These are phyloP conservation scores for Mystacornis crossleyi DNA, from an alignment of 2,113 vertebrate genomes.

Conservation along the genomic window DNA sequence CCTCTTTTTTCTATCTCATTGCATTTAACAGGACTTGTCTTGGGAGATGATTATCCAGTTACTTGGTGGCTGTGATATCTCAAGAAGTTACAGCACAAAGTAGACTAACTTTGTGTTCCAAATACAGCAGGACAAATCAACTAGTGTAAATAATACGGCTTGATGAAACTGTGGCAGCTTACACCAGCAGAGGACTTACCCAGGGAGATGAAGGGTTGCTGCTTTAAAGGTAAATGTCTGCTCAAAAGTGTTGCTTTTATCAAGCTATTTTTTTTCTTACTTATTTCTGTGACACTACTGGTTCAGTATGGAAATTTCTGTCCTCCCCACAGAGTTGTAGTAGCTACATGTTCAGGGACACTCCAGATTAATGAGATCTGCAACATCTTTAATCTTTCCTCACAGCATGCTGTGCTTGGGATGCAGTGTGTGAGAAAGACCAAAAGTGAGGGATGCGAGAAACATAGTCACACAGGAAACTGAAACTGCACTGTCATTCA, in stretches of 20 bases:
- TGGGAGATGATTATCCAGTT: background rate
- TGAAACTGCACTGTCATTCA: slow-evolving; percentile 50
- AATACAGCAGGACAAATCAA: background rate
- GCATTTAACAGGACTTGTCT: background rate
- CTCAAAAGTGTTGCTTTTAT: background rate
- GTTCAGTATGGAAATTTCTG: background rate
- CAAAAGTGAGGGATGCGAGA: background rate
- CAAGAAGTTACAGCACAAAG: background rate
- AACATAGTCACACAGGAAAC: slow-evolving; percentile 44
- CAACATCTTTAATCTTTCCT: slow-evolving; percentile 22
- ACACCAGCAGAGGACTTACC: background rate
- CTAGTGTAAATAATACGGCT: background rate
- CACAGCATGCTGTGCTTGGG: background rate
- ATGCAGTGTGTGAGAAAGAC: slow-evolving; percentile 38
- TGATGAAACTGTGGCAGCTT: background rate
- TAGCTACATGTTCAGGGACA: background rate
- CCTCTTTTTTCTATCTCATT: background rate
- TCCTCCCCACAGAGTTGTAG: background rate
- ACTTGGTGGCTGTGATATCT: background rate
- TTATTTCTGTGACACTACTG: background rate
- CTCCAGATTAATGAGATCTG: slow-evolving; percentile 24
- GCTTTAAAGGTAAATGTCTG: background rate
- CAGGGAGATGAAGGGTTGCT: background rate
- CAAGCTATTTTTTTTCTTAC: background rate
- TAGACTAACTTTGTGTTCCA: background rate